Evolutionary conservation across 2,888 invertebrate species (phyloP).

Genomic region (Meloe dianella): DNA sequence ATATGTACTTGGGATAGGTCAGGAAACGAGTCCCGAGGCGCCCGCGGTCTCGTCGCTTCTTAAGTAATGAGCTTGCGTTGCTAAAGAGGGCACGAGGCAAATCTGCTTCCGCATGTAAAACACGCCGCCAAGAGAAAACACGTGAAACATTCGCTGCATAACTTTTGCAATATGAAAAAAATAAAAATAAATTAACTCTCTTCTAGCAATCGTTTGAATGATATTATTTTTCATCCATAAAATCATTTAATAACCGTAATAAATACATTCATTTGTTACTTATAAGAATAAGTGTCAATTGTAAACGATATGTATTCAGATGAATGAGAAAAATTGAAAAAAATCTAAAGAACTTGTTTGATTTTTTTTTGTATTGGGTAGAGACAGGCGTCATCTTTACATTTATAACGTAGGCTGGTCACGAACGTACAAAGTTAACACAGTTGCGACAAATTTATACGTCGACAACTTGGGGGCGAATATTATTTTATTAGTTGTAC

Average conservation of each 20-base stretch:
- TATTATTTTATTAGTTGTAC: conserved; percentile 55
- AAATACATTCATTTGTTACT: too few relatives aligned
- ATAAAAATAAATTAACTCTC: background rate
- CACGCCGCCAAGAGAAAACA: conserved; percentile 32
- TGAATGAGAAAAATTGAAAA: background rate
- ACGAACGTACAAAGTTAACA: conserved; percentile 47
- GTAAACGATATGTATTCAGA: background rate
- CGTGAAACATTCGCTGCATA: conserved; percentile 5
- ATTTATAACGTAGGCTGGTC: conserved; percentile 41
- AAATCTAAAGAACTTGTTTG: background rate
- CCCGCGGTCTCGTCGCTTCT: conserved; percentile 51
- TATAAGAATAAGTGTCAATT: too few relatives aligned
- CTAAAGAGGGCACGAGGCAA: conserved; percentile 47
- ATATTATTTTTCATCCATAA: too few relatives aligned
- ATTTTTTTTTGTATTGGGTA: background rate
- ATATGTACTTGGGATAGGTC: conserved; percentile 55
- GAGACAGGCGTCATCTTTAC: background rate
- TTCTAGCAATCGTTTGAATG: too few relatives aligned
- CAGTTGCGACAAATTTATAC: conserved; percentile 50
- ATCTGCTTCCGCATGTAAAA: conserved; percentile 48
- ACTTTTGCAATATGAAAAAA: background rate
- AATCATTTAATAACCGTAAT: too few relatives aligned
- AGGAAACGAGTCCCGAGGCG: conserved; percentile 49
- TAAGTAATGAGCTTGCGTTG: conserved; percentile 54
- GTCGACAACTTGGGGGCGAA: conserved; percentile 42